phyloP scores from a whole-genome alignment of 2,888 invertebrate species.

The Plemyria rubiginata region DNA sequence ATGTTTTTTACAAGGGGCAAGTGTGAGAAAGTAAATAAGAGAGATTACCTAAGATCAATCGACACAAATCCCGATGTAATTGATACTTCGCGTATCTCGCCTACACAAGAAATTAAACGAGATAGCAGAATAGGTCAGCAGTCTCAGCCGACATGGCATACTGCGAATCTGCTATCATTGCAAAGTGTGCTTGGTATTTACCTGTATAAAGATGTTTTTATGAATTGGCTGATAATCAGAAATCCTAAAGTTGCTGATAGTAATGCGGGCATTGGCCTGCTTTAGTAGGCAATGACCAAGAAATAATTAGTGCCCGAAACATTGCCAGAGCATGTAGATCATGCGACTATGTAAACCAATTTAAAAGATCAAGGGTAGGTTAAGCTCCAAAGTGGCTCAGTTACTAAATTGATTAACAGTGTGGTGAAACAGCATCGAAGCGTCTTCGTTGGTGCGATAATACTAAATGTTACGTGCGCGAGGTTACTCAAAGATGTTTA shows the following conservation, averaged over 20 bases:
- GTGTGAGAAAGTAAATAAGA: not conserved
- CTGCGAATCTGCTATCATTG: not conserved
- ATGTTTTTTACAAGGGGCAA: not conserved
- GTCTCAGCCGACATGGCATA: not conserved
- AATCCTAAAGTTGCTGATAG: too few relatives aligned
- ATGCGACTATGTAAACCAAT: too few relatives aligned
- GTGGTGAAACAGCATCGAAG: not conserved
- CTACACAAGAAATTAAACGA: slow-evolving; percentile 10
- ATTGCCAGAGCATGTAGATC: too few relatives aligned
- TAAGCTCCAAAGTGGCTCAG: not conserved
- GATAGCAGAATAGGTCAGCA: slow-evolving; percentile 5
- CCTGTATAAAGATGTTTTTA: not conserved
- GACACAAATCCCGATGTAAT: slow-evolving; percentile 3
- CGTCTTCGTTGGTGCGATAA: not conserved
- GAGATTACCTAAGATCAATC: not conserved
- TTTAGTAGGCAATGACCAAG: too few relatives aligned
- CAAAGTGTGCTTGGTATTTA: not conserved
- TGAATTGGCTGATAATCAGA: too few relatives aligned
- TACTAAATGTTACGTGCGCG: slow-evolving; percentile 3
- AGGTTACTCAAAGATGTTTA: slow-evolving; percentile 41
- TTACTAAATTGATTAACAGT: not conserved
- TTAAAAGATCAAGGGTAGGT: too few relatives aligned
- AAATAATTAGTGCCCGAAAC: too few relatives aligned
- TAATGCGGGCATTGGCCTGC: too few relatives aligned
- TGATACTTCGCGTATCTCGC: not conserved